phyloP scores from a whole-genome alignment of 2,113 vertebrate genomes.

The Eretmochelys imbricata region DNA sequence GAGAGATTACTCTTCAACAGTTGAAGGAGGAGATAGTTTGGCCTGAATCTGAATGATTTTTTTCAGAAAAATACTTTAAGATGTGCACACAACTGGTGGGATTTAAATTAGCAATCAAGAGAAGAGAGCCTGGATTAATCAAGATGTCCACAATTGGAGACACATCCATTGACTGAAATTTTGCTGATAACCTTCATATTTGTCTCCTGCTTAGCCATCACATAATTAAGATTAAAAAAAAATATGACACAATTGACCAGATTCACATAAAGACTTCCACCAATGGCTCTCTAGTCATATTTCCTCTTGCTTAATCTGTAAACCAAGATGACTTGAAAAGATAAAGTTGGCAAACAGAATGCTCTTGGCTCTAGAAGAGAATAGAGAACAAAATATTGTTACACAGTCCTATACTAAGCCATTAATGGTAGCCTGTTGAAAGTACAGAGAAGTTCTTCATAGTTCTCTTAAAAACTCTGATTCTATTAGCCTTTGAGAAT shows the following conservation, averaged over 20 bases:
- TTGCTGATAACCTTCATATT: not conserved
- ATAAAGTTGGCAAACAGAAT: not conserved
- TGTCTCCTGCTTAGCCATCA: not conserved
- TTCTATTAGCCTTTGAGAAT: not conserved
- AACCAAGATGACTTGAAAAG: not conserved
- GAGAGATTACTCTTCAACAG: too few relatives aligned
- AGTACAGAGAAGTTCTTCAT: rapidly evolving
- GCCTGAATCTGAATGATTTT: rapidly evolving
- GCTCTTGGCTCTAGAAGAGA: not conserved
- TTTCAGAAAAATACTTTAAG: not conserved
- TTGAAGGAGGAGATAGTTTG: rapidly evolving
- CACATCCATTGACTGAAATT: not conserved
- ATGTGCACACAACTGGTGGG: not conserved
- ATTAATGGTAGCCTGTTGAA: not conserved
- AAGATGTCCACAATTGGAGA: rapidly evolving
- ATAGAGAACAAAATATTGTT: not conserved
- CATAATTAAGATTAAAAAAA: not conserved
- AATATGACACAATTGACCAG: not conserved
- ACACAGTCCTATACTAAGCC: not conserved
- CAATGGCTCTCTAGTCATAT: not conserved
- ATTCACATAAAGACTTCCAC: not conserved
- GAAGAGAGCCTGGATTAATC: not conserved
- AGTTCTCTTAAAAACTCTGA: not conserved
- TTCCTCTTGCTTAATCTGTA: not conserved
- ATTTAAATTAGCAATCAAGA: not conserved